phyloP scores from a whole-genome alignment of 2,888 invertebrate species.

The Clusia tigrina region DNA sequence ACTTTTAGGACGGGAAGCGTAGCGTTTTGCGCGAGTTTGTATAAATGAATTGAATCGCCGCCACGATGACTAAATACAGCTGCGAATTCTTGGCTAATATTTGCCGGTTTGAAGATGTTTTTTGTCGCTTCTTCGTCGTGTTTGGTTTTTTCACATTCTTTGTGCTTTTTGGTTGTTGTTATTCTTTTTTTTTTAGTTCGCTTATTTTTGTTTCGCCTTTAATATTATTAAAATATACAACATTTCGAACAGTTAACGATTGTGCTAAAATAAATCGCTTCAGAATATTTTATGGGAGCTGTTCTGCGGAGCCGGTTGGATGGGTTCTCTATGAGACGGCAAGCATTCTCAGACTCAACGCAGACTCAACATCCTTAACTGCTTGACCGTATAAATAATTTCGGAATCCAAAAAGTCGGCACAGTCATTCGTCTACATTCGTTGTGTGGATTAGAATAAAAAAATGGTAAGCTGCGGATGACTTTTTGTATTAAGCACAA shows the following conservation, averaged over 20 bases:
- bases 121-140: not conserved
- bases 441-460: conserved; percentile 54
- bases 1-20: not conserved
- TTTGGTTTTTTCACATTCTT: not conserved
- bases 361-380: conserved; percentile 50
- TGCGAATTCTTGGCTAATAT: not conserved
- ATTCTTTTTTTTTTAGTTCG: not conserved
- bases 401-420: conserved; percentile 46
- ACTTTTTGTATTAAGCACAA: not conserved
- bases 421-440: conserved; percentile 59
- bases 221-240: not conserved
- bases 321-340: conserved; percentile 40
- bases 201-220: not conserved
- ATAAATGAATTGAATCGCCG: not conserved
- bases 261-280: conserved; percentile 47
- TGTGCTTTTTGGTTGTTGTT: not conserved
- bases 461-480: conserved; percentile 52
- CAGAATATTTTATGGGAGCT: conserved; percentile 50
- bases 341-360: too few relatives aligned
- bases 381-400: conserved; percentile 56
- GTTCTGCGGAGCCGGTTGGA: conserved; percentile 55
- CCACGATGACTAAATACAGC: conserved; percentile 9
- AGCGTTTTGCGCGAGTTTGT: not conserved
- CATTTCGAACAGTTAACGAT: conserved; percentile 10
- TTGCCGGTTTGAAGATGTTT: not conserved